phyloP scores from a whole-genome alignment of 2,797 vertebrate genomes.

The Botia almorhae region DNA sequence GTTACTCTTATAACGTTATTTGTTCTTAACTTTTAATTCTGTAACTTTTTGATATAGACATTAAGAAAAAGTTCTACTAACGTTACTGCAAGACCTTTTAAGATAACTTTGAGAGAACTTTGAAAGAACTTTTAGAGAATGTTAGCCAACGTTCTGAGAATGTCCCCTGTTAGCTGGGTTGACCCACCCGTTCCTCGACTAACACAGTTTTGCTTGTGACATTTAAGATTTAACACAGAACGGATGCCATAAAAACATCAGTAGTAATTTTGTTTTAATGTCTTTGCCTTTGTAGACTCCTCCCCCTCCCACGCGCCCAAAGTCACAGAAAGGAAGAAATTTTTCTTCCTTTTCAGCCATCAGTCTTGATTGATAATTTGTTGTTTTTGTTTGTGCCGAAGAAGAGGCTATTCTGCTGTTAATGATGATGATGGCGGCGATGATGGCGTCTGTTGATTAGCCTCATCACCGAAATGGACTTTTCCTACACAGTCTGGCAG shows the following conservation, averaged over 20 bases:
- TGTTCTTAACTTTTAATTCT: too few relatives aligned
- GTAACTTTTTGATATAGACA: too few relatives aligned
- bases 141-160: too few relatives aligned
- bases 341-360: slow-evolving; percentile 26
- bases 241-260: not conserved
- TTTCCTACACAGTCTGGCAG: slow-evolving; percentile 42
- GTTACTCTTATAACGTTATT: too few relatives aligned
- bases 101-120: too few relatives aligned
- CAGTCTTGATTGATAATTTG: slow-evolving; percentile 36
- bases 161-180: too few relatives aligned
- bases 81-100: too few relatives aligned
- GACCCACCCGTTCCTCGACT: too few relatives aligned
- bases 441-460: slow-evolving; percentile 44
- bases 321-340: not conserved
- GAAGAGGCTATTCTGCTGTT: slow-evolving; percentile 31
- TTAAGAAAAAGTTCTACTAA: too few relatives aligned
- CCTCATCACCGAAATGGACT: slow-evolving; percentile 53
- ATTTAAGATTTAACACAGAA: not conserved
- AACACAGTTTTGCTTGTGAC: too few relatives aligned
- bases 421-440: slow-evolving; percentile 35
- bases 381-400: slow-evolving; percentile 40
- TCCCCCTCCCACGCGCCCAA: not conserved
- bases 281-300: not conserved
- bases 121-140: too few relatives aligned
- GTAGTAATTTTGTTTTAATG: not conserved